A percentile compares a stretch with the other conserved stretches of the same genome.
These are phyloP conservation scores for Yponomeuta plumbellus DNA, from an alignment of 2,888 invertebrate genomes.

Conservation along the genomic window DNA sequence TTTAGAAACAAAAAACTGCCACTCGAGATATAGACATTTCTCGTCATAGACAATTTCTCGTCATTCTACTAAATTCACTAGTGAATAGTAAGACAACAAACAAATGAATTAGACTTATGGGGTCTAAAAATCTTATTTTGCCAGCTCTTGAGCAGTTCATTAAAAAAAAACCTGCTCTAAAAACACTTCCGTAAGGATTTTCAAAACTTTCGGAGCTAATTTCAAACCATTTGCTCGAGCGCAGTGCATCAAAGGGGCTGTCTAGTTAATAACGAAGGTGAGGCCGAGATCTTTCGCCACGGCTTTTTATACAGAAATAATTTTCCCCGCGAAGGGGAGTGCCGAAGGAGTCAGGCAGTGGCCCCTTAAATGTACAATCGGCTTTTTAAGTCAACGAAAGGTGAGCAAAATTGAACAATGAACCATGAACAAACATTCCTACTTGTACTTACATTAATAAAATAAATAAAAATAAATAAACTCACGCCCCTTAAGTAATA, in stretches of 20 bases:
- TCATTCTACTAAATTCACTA: too few species aligned
- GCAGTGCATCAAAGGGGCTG: constrained; percentile 62
- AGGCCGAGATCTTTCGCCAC: constrained; percentile 56
- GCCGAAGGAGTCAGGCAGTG: constrained; percentile 30
- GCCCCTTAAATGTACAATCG: constrained; percentile 17
- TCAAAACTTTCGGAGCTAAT: constrained; percentile 44
- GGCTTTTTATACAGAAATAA: constrained; percentile 54
- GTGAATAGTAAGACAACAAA: background rate
- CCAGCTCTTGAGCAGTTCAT: background rate
- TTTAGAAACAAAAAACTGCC: too few species aligned
- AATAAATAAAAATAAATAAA: too few species aligned
- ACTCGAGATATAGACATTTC: too few species aligned
- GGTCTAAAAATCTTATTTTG: background rate
- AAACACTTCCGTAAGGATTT: constrained; percentile 1
- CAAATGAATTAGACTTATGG: background rate
- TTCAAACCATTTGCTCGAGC: constrained; percentile 62
- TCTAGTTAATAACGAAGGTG: constrained; percentile 69
- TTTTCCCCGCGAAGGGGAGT: constrained; percentile 33
- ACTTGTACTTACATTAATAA: too few species aligned
- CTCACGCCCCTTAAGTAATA: too few species aligned
- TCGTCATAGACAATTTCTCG: too few species aligned
- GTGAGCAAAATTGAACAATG: background rate
- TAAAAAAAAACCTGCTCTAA: background rate
- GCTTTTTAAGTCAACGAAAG: background rate
- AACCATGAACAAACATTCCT: too few species aligned